Conservation (phyloP, 2,113 vertebrate species). For the Platichthys flesus region DNA sequence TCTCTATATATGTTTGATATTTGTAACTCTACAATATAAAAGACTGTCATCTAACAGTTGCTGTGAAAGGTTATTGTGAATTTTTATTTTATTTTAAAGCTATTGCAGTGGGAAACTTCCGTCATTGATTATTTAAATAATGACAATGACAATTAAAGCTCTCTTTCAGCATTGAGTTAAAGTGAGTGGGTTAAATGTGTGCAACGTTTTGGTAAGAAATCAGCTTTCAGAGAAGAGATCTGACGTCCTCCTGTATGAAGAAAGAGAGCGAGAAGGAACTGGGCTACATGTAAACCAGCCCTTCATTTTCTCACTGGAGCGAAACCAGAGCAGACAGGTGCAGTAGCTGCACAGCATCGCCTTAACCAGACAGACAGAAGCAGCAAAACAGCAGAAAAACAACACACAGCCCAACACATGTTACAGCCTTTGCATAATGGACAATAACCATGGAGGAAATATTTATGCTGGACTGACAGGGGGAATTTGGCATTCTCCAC, state of each 20-base stretch:
- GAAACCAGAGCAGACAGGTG: constrained; percentile 37
- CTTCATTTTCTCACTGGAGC: constrained; percentile 50
- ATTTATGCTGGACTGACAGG: constrained; percentile 71
- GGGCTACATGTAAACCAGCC: constrained; percentile 45
- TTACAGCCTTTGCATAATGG: constrained; percentile 60
- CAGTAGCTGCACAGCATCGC: constrained; percentile 28
- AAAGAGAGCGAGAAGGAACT: constrained; percentile 12
- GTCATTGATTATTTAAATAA: no score
- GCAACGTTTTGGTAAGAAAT: no score
- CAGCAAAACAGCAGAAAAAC: constrained; percentile 25
- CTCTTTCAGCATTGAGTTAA: background rate
- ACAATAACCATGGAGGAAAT: constrained; percentile 72
- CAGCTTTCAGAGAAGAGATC: background rate
- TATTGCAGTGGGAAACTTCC: no score
- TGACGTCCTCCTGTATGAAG: constrained; percentile 5
- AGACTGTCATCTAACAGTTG: no score
- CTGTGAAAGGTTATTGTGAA: no score
- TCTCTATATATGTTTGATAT: no score
- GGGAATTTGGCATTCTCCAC: constrained; percentile 60
- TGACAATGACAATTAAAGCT: background rate
- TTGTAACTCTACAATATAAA: no score
- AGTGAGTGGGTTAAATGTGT: background rate
- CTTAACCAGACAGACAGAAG: constrained; percentile 29
- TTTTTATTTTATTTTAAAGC: background rate
- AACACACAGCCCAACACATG: constrained; percentile 32